These are phyloP conservation scores for Patiria miniata DNA, from an alignment of 35 echinoderm and acorn worm species.

Conservation along the genomic window DNA sequence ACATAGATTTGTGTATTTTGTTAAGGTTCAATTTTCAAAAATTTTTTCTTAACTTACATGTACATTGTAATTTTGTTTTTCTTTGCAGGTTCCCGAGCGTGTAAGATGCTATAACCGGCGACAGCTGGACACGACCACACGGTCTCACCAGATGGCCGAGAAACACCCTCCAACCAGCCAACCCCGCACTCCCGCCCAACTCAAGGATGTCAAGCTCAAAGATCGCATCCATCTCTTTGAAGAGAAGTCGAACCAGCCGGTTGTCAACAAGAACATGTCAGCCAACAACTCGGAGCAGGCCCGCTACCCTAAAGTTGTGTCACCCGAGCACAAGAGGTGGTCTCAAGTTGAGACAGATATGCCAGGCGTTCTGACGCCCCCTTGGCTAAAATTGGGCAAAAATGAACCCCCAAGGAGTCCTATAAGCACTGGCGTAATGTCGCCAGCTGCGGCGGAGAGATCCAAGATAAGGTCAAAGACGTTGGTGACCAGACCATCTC, in stretches of 20 bases:
- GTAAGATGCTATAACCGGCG: background rate
- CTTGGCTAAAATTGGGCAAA: background rate
- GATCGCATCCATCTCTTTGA: conserved; percentile 17
- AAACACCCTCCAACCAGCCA: background rate
- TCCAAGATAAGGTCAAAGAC: background rate
- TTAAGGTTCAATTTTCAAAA: no score
- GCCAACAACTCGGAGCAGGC: conserved; percentile 12
- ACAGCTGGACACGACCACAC: background rate
- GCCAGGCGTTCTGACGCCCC: background rate
- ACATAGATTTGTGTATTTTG: no score
- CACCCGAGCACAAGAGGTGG: conserved; percentile 26
- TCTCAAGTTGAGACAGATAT: background rate
- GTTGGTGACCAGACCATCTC: background rate
- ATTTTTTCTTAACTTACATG: no score
- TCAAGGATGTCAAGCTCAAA: conserved; percentile 1
- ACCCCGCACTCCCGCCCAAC: background rate
- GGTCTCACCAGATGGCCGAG: background rate
- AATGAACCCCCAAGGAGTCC: background rate
- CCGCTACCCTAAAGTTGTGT: conserved; percentile 10
- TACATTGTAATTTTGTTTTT: background rate
- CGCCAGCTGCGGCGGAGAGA: no score
- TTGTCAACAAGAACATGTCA: background rate
- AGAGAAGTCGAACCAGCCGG: background rate
- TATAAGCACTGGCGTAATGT: background rate
- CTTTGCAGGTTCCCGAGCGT: background rate